Evolutionary conservation across 2,797 vertebrate species (phyloP).

Genomic region (Phrynocephalus forsythii): DNA sequence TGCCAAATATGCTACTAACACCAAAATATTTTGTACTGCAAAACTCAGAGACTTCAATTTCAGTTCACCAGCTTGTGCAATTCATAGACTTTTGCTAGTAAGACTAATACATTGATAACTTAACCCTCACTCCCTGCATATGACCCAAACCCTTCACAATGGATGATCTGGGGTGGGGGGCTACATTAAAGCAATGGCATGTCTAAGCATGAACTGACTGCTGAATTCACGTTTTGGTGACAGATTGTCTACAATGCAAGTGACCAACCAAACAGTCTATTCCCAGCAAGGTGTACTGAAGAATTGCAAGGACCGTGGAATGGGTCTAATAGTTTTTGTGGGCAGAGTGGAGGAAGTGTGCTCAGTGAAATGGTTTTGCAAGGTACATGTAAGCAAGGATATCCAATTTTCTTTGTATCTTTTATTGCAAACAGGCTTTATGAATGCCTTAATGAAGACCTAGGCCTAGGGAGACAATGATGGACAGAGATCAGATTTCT

Average conservation of each 20-base stretch:
- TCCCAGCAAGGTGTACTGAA: neutral
- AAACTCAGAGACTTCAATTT: slow-evolving; percentile 18
- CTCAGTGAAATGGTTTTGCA: neutral
- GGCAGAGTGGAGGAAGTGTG: too few species aligned
- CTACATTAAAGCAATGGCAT: neutral
- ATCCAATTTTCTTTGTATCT: neutral
- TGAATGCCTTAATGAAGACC: neutral
- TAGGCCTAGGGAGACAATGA: neutral
- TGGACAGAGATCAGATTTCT: neutral
- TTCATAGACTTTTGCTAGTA: neutral
- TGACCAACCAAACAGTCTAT: neutral
- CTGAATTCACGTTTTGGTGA: neutral
- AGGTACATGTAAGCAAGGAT: neutral
- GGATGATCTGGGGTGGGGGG: too few species aligned
- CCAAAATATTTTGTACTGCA: neutral
- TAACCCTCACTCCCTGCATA: neutral
- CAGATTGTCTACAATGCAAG: neutral
- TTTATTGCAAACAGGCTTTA: neutral
- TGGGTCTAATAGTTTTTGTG: neutral
- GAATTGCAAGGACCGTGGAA: neutral
- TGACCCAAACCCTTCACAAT: neutral
- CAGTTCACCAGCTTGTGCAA: neutral
- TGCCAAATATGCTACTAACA: slow-evolving; percentile 7
- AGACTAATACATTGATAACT: neutral
- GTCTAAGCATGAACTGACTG: neutral